Base-by-base conservation (phyloP, 2,797 vertebrate species). In the Malurus splendens region DNA sequence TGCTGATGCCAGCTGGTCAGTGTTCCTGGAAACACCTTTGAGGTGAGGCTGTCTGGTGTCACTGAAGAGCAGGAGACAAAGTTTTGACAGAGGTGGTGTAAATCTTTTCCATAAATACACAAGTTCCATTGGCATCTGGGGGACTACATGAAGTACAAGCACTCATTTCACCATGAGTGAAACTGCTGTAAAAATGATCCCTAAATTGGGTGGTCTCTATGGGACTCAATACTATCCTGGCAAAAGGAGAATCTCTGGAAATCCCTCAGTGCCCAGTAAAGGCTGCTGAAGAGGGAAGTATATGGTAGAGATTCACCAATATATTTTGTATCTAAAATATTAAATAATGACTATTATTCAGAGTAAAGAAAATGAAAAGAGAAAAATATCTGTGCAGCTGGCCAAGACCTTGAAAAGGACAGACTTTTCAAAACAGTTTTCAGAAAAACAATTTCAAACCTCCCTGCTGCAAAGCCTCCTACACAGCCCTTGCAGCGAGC, bases 391-490 rank as follows among this genome's bases (percentile, higher is more conserved):
- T 83, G 67, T 91, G 90, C 61, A 74, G 65, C 84, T 90, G 84
- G 86, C 75, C 91, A 55, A 80, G 88, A 84, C 90, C 88, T 94
- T 95, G 86, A 66, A 78, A 82, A 87, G 70, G 79, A 85, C 71
- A 71, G 64, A 71, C 47, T 80, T 85, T 71, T 82, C 66, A 67
- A 64, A 78, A 76, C 45, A 62, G 70, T 83, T 71, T 87, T 87
- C 77, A 86, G 77, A 82, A 89, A 90, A 94, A 36, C 75, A 76
- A 65, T 82, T 82, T 86, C 71, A 84, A 79, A 77, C 50, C 80
- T 87, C 75, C 65, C 65, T 89, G 90, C 82, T 93, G 93, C 73
- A 94, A 52, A 94, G 39, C 88, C 91, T 94, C 94, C 91, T 54
- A 92, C 88, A 59, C 93, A 95, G 73, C 70, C 68, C 89, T 92